Evolutionary conservation across 2,113 vertebrate genomes (phyloP).

Genomic region (Fregetta grallaria): DNA sequence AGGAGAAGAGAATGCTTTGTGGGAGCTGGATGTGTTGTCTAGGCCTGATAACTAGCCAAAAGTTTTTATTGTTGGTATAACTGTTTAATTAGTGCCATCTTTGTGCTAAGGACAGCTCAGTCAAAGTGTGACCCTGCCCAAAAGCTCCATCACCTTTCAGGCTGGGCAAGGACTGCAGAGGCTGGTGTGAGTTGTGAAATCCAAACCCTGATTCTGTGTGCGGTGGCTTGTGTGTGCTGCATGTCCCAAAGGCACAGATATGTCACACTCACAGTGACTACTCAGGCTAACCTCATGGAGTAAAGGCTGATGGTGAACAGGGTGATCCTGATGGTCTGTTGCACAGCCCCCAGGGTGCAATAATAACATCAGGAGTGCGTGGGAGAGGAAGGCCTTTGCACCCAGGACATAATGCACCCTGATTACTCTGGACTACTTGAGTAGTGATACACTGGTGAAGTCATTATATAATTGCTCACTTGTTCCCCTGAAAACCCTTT

Average conservation of each 20-base stretch:
- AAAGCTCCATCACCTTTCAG: background rate
- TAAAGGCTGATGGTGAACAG: background rate
- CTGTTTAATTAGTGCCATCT: background rate
- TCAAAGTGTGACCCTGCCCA: background rate
- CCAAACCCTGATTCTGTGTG: background rate
- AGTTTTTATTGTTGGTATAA: background rate
- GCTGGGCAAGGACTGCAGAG: background rate
- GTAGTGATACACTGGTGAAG: background rate
- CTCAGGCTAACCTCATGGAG: background rate
- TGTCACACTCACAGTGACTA: background rate
- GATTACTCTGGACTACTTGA: background rate
- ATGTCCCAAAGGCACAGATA: background rate
- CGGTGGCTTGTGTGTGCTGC: fast-evolving
- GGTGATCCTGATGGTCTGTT: background rate
- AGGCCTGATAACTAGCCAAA: background rate
- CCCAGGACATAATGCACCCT: background rate
- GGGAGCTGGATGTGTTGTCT: background rate
- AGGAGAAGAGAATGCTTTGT: background rate
- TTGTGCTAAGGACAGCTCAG: background rate
- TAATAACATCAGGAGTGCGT: background rate
- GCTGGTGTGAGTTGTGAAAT: background rate
- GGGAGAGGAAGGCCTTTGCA: background rate
- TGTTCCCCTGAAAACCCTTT: background rate
- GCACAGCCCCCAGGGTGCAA: background rate
- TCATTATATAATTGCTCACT: background rate